A percentile compares a stretch with the other conserved stretches of the same genome.
These are phyloP conservation scores for Drosophila pegasa DNA, from an alignment of 2,888 invertebrate genomes.

Conservation along the genomic window DNA sequence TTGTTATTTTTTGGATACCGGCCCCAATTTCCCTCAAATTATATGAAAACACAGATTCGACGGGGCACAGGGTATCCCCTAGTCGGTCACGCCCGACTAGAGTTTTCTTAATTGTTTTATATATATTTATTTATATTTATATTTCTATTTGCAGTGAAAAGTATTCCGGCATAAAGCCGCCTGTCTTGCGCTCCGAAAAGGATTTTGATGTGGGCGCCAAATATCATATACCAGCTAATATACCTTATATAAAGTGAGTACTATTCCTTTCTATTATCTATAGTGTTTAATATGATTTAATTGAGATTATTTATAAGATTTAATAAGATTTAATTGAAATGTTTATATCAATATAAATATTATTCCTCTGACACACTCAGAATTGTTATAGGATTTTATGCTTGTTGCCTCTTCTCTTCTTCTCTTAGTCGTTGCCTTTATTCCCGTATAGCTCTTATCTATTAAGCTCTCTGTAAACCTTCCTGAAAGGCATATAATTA, in stretches of 20 bases:
- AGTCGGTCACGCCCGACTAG: too few species aligned
- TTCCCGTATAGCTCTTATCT: too few species aligned
- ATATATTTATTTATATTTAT: background rate
- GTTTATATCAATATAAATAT: too few species aligned
- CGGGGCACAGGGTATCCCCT: too few species aligned
- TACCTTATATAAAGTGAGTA: slow-evolving; percentile 94
- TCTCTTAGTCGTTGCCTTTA: background rate
- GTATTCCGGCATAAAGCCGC: slow-evolving; percentile 94
- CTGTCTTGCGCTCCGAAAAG: slow-evolving; percentile 92
- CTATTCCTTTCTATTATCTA: background rate
- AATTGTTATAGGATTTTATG: background rate
- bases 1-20: too few species aligned
- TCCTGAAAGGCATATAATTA: background rate
- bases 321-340: too few species aligned
- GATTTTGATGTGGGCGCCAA: slow-evolving; percentile 97
- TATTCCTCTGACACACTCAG: too few species aligned
- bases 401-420: background rate
- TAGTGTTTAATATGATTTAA: too few species aligned
- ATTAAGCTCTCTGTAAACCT: background rate
- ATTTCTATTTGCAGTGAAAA: slow-evolving; percentile 86
- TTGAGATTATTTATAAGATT: too few species aligned
- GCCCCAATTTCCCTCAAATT: too few species aligned
- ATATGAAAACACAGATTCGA: too few species aligned
- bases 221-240: slow-evolving; percentile 96
- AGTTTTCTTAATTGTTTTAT: background rate